Percentiles rank a stretch among this genome's conserved stretches.
Evolutionary conservation across 2,888 invertebrate species (phyloP).

Genomic region (Euplexia lucipara): DNA sequence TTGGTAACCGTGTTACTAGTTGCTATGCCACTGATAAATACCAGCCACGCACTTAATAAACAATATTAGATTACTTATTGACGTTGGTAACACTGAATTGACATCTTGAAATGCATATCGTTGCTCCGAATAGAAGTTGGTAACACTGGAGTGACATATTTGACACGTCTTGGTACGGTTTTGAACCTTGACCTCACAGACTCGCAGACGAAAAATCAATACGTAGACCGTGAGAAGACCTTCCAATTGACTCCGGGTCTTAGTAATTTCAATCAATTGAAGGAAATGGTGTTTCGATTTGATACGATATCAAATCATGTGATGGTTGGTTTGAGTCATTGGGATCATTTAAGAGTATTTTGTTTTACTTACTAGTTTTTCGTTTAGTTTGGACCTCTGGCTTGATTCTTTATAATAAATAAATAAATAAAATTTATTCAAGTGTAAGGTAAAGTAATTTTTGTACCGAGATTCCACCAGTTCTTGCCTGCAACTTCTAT

Average conservation of each 20-base stretch:
- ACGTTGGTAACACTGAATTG: slow-evolving; percentile 31
- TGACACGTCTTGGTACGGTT: slow-evolving; percentile 19
- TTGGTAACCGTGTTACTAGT: slow-evolving; percentile 28
- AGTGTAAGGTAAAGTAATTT: too few relatives aligned
- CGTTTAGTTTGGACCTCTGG: too few relatives aligned
- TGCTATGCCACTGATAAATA: slow-evolving; percentile 35
- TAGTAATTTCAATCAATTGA: slow-evolving; percentile 70
- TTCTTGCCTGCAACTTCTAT: too few relatives aligned
- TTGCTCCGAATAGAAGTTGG: slow-evolving; percentile 30
- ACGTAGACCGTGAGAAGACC: slow-evolving; percentile 39
- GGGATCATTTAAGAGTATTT: slow-evolving; percentile 7
- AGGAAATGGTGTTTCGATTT: slow-evolving; percentile 40
- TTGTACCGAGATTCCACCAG: too few relatives aligned
- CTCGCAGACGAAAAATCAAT: slow-evolving; percentile 57
- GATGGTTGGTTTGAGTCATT: slow-evolving; percentile 44
- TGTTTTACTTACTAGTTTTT: too few relatives aligned
- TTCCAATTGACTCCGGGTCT: slow-evolving; percentile 64
- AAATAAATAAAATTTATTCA: too few relatives aligned
- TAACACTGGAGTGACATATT: slow-evolving; percentile 17
- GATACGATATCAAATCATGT: slow-evolving; percentile 62
- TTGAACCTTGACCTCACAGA: slow-evolving; percentile 1
- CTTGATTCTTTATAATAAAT: too few relatives aligned
- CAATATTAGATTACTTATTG: slow-evolving; percentile 39
- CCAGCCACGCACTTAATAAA: slow-evolving; percentile 27
- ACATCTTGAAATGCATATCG: slow-evolving; percentile 46